Percentiles rank a stretch among this genome's conserved stretches.
Conservation (phyloP, 2,888 invertebrate genomes). For the Drosophila macrothrix region DNA sequence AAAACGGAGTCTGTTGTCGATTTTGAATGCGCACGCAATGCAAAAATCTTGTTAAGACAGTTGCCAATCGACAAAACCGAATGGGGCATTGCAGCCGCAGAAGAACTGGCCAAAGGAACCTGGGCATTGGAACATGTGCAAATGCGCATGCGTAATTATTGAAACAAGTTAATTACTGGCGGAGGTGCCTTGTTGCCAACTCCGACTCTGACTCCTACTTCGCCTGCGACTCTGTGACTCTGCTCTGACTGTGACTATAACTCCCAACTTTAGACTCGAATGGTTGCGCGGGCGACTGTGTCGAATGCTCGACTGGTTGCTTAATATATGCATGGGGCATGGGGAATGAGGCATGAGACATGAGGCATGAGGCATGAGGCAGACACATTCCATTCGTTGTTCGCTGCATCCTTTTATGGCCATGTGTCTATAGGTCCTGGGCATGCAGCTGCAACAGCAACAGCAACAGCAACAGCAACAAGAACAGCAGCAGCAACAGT, state of each 20-base stretch:
- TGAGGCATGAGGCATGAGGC: constrained; percentile 18
- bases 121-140: constrained; percentile 69
- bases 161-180: constrained; percentile 82
- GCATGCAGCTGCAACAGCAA: constrained; percentile 40
- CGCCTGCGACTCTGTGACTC: constrained; percentile 17
- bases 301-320: constrained; percentile 33
- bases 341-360: constrained; percentile 33
- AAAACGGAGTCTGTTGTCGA: constrained; percentile 46
- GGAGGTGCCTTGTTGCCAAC: constrained; percentile 63
- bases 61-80: constrained; percentile 48
- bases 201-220: constrained; percentile 33
- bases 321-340: constrained; percentile 77
- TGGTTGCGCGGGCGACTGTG: constrained; percentile 51
- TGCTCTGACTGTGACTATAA: constrained; percentile 1
- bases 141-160: constrained; percentile 82
- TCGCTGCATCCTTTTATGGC: constrained; percentile 70
- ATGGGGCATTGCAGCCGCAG: constrained; percentile 22
- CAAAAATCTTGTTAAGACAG: constrained; percentile 77
- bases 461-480: constrained; percentile 41
- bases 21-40: constrained; percentile 76
- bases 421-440: constrained; percentile 41
- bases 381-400: constrained; percentile 63
- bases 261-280: constrained; percentile 5
- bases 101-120: constrained; percentile 20
- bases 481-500: constrained; percentile 32